Evolutionary conservation across 2,113 vertebrate species (phyloP).

Genomic region (Anseranas semipalmata): DNA sequence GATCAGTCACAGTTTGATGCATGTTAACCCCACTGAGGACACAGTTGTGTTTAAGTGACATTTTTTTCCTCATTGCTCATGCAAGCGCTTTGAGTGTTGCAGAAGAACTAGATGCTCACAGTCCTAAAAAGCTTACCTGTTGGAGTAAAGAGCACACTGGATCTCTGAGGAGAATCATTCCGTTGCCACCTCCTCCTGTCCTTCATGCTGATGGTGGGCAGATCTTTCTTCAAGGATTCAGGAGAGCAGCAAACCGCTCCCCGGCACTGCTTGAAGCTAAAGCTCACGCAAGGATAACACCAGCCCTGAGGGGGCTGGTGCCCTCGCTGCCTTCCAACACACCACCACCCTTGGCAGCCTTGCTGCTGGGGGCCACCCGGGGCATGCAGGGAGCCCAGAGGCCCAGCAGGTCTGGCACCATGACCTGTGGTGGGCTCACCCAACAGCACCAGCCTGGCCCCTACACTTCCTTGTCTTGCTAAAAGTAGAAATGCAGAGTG

Average conservation of each 20-base stretch:
- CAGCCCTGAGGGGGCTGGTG: neutral
- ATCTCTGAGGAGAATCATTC: neutral
- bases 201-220: rapidly evolving
- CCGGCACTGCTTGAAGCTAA: neutral
- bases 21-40: neutral
- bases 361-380: neutral
- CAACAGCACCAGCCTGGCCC: neutral
- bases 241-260: neutral
- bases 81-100: neutral
- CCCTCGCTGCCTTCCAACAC: neutral
- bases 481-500: rapidly evolving
- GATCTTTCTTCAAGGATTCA: neutral
- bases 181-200: neutral
- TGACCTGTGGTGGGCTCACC: rapidly evolving
- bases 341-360: neutral
- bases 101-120: neutral
- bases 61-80: neutral
- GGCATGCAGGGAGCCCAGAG: rapidly evolving
- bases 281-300: neutral
- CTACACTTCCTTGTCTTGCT: rapidly evolving
- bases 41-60: neutral
- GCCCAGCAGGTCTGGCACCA: neutral
- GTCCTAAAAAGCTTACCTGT: neutral
- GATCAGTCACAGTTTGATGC: neutral
- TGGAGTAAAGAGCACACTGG: rapidly evolving